Evolutionary conservation across 2,113 vertebrate genomes (phyloP).

Genomic region (Aix galericulata): DNA sequence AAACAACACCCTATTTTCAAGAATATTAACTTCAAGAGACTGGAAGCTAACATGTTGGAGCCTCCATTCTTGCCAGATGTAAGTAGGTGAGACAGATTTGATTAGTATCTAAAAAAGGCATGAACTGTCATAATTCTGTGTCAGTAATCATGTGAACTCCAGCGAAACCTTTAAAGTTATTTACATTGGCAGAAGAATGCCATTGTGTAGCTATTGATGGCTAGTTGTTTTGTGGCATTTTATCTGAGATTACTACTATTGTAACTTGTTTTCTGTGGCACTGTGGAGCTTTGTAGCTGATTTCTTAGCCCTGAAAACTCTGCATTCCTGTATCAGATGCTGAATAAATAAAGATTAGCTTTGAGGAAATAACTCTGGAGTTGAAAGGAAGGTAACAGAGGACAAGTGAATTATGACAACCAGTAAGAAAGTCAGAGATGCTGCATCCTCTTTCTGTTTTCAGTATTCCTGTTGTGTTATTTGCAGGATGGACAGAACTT

Average conservation of each 20-base stretch:
- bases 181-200: background rate
- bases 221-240: background rate
- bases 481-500: background rate
- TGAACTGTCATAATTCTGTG: background rate
- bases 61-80: conserved; percentile 92
- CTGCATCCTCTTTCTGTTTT: background rate
- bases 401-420: background rate
- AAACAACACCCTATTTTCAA: conserved; percentile 90
- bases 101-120: conserved; percentile 56
- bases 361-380: background rate
- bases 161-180: background rate
- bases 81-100: conserved; percentile 75
- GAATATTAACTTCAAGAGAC: conserved; percentile 90
- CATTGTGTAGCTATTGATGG: background rate
- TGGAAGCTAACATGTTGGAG: conserved; percentile 89
- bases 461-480: background rate
- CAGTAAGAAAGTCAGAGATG: background rate
- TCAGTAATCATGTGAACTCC: background rate
- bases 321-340: background rate
- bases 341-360: background rate
- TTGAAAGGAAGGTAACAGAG: background rate
- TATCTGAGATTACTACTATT: background rate
- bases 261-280: background rate
- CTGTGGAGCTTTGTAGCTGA: background rate
- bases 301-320: background rate